phyloP scores from a whole-genome alignment of 2,113 vertebrate genomes.

The Corythaeola cristata region DNA sequence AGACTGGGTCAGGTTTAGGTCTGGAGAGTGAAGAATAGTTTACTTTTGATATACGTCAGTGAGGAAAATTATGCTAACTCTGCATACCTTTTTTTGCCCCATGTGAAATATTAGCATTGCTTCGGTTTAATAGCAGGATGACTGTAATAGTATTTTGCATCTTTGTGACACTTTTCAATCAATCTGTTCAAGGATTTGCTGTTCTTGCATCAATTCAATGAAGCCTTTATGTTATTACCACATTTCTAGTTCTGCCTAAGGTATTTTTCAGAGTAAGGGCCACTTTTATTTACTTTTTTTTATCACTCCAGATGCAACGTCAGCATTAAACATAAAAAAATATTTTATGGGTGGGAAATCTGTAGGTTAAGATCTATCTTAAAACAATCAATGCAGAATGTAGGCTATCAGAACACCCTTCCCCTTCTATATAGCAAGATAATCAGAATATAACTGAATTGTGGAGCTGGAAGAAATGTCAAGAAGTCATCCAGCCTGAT shows the following conservation, averaged over 20 bases:
- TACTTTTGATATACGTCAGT: background rate
- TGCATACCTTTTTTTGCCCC: background rate
- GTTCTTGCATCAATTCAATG: background rate
- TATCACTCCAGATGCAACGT: background rate
- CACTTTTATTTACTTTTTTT: background rate
- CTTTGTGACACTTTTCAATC: background rate
- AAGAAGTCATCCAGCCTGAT: background rate
- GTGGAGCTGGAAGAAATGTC: background rate
- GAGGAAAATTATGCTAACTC: background rate
- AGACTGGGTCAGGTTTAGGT: background rate
- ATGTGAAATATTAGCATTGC: background rate
- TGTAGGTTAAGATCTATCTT: background rate
- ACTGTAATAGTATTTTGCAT: background rate
- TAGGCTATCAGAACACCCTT: background rate
- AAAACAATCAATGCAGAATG: background rate
- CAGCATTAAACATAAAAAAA: background rate
- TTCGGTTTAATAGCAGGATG: background rate
- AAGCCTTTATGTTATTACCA: background rate
- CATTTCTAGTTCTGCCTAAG: background rate
- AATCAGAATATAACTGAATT: background rate
- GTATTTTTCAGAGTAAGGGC: background rate
- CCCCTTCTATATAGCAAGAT: background rate
- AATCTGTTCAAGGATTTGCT: background rate
- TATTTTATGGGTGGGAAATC: background rate
- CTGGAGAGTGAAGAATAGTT: background rate